Evolutionary conservation across 1,140 invertebrate genomes (phyloP), one percentile per base, ranked within the genome.

Genomic region (Teleopsis dalmanni): DNA sequence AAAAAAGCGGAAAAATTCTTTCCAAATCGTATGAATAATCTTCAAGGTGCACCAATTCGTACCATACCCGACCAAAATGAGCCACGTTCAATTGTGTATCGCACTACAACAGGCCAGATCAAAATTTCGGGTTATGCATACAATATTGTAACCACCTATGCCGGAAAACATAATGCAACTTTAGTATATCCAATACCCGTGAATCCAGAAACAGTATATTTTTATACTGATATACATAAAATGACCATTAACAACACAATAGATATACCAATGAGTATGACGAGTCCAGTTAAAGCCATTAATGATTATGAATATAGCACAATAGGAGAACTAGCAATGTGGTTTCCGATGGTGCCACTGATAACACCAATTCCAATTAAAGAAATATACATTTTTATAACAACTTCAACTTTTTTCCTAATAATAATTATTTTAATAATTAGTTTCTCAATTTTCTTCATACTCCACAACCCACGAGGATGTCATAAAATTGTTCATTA

Each of bases 41-140:
- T 45, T 16, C 27, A 45, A 13, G 43, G 43, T 21, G 10, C 16
- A 11, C 23, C 43, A 1, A 5, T 45, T 0, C 27, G 18, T 11
- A 45, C 43, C 7, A 4, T 45, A 7, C 45, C 45, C 23, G 34
- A 47, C 16, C 45, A 47, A 47, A 25, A 25, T 23, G 45, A 36
- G 22, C 45, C 45, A 7, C 3, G 34, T 11, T 37, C 33, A 9
- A 36, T 47, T 9, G 33, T 36, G 21, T 47, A 33, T 34, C 45
- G 45, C 9, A 22, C 35, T 37, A n/a, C 18, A 8, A 22, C 6
- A 7, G 45, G 45, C 7, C 7, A 22, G 6, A 8, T 26, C 5
- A 21, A 36, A 26, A n/a, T 47, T 9, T 19, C 29, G 5, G 45
- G 45, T 16, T 36, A 25, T 13, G 22, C 25, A 14, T 19, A 8